These are phyloP conservation scores for Chelonus insularis DNA, from an alignment of 1,140 invertebrate species.

Conservation along the genomic window DNA sequence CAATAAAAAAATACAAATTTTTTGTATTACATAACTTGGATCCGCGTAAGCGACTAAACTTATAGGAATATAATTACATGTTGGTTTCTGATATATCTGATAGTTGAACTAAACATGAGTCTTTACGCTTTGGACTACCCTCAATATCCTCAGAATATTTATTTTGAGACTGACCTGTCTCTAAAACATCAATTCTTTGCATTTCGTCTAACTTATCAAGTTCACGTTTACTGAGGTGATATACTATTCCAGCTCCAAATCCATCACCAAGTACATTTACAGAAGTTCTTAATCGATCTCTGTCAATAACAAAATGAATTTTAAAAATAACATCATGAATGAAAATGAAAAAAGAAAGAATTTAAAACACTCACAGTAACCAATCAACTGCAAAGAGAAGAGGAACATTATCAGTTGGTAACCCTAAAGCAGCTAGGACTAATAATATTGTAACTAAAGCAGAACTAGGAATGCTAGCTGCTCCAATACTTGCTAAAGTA, in stretches of 20 bases:
- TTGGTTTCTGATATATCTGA: too few species aligned
- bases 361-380: conserved; percentile 68
- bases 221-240: conserved; percentile 72
- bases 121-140: too few species aligned
- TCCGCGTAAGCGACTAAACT: too few species aligned
- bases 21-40: too few species aligned
- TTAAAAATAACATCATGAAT: not conserved
- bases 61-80: too few species aligned
- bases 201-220: conserved; percentile 60
- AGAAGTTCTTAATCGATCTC: conserved; percentile 71
- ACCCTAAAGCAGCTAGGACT: conserved; percentile 72
- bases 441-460: conserved; percentile 78
- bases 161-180: conserved; percentile 32
- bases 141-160: too few species aligned
- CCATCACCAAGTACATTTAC: conserved; percentile 83
- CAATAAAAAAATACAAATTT: too few species aligned
- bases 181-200: conserved; percentile 45
- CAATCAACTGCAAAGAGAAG: conserved; percentile 78
- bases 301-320: conserved; percentile 40
- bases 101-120: not conserved
- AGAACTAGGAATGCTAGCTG: conserved; percentile 77
- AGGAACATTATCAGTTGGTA: conserved; percentile 72
- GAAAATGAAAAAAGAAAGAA: not conserved
- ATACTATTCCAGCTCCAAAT: conserved; percentile 78
- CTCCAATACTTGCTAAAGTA: conserved; percentile 76